A percentile compares a stretch with the other conserved stretches of the same genome.
These are phyloP conservation scores for Myotis findleyi DNA, from an alignment of 2,797 vertebrate genomes.

Conservation along the genomic window DNA sequence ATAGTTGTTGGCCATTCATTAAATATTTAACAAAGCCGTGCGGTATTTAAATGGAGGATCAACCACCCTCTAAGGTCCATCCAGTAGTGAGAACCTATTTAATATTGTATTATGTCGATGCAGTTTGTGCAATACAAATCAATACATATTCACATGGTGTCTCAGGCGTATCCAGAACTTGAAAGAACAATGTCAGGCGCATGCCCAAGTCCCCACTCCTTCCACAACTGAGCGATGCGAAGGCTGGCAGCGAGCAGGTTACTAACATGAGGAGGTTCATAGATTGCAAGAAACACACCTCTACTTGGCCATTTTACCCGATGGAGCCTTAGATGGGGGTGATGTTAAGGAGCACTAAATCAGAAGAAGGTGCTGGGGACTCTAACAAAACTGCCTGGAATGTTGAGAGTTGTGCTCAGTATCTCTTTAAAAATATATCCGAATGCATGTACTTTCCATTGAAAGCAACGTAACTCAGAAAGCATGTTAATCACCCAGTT, in stretches of 20 bases:
- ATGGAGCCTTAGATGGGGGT: not conserved
- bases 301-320: not conserved
- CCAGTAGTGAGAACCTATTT: constrained; percentile 33
- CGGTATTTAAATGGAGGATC: constrained; percentile 37
- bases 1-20: constrained; percentile 42
- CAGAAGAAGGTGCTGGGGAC: not conserved
- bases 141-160: constrained; percentile 32
- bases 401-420: not conserved
- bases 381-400: not conserved
- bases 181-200: not conserved
- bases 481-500: not conserved
- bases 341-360: not conserved
- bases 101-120: constrained; percentile 64
- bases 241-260: not conserved
- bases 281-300: not conserved
- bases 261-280: not conserved
- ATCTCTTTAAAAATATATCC: not conserved
- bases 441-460: not conserved
- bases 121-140: constrained; percentile 15
- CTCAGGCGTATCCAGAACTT: not conserved
- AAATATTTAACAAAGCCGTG: constrained; percentile 60
- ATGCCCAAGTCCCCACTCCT: not conserved
- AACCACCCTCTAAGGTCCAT: not conserved
- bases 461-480: not conserved
- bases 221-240: not conserved